phyloP scores from a whole-genome alignment of 2,113 vertebrate species.

The Mustela lutreola region DNA sequence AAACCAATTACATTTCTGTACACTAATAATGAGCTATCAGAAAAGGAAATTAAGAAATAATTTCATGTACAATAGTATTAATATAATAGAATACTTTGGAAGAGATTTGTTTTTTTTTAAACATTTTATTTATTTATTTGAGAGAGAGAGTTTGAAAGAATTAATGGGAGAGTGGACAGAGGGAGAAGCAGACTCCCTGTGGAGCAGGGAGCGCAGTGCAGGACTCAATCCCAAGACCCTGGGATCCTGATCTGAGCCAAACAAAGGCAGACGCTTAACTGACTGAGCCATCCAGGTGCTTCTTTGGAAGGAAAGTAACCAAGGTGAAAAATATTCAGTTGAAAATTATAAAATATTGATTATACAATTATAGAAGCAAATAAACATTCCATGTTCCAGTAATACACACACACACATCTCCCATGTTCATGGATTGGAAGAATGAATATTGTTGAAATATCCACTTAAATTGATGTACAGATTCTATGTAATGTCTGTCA shows the following conservation, averaged over 20 bases:
- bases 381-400: not conserved
- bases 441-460: not conserved
- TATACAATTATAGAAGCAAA: not conserved
- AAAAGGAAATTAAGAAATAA: not conserved
- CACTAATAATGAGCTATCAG: not conserved
- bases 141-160: too few relatives aligned
- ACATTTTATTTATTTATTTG: too few relatives aligned
- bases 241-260: too few relatives aligned
- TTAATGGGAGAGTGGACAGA: too few relatives aligned
- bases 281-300: too few relatives aligned
- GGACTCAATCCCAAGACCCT: too few relatives aligned
- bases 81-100: not conserved
- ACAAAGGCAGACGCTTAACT: too few relatives aligned
- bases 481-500: not conserved
- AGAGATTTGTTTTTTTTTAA: not conserved
- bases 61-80: not conserved
- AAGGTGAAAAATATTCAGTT: not conserved
- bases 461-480: not conserved
- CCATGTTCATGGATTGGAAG: not conserved
- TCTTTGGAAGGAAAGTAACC: too few relatives aligned
- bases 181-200: too few relatives aligned
- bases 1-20: not conserved
- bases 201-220: too few relatives aligned
- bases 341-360: not conserved
- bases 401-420: not conserved